phyloP scores from a whole-genome alignment of 2,797 vertebrate species.

The Notamacropus eugenii region DNA sequence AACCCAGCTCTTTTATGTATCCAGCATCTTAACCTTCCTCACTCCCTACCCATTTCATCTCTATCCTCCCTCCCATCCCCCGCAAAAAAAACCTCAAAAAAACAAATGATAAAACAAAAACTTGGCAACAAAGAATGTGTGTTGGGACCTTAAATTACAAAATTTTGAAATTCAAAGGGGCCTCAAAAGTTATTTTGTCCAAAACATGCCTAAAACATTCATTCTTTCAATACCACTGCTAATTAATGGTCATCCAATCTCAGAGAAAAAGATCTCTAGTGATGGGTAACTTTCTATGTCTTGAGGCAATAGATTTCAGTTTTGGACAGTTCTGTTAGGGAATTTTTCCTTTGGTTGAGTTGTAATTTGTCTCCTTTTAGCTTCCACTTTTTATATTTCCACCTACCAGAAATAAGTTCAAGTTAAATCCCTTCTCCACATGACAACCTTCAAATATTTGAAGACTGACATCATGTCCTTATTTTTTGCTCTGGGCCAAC shows the following conservation, averaged over 20 bases:
- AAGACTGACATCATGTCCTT: neutral
- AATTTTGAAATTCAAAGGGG: neutral
- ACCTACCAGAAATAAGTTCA: neutral
- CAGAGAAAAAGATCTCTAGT: neutral
- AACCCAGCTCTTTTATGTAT: slow-evolving; percentile 45
- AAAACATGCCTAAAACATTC: neutral
- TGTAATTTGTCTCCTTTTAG: neutral
- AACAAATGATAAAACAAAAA: neutral
- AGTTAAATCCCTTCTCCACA: neutral
- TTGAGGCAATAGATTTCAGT: neutral
- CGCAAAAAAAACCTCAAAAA: neutral
- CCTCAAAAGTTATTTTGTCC: neutral
- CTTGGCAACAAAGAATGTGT: neutral
- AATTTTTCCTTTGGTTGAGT: neutral
- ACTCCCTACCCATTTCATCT: neutral
- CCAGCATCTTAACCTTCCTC: slow-evolving; percentile 12
- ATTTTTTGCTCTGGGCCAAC: neutral
- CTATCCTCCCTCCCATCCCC: neutral
- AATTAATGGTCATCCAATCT: neutral
- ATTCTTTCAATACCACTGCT: neutral
- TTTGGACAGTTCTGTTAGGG: neutral
- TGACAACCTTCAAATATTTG: neutral
- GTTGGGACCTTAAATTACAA: slow-evolving; percentile 12
- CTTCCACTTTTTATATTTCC: neutral
- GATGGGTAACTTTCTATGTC: neutral